Base-by-base conservation (phyloP, 1,140 invertebrate genomes). In the Aradophagus sp. region DNA sequence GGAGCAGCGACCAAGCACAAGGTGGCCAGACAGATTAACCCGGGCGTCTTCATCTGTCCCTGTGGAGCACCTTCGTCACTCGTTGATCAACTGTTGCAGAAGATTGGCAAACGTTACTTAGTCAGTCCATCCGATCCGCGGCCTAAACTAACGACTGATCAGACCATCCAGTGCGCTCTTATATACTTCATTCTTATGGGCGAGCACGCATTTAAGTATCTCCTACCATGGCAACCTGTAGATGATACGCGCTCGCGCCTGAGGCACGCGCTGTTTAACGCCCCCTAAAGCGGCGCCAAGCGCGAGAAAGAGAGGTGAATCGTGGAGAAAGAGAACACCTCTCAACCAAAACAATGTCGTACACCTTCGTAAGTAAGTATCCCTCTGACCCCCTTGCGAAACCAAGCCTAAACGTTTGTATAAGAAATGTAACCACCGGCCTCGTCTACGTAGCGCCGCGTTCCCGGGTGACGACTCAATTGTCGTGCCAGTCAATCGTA, bases 231-330 rank as follows among this genome's bases (percentile, higher is more conserved):
- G 45, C 65, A 65, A 63, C 73, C 67, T 63, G 67, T 48, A 52
- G 63, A 68, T 68, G 45, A 66, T 65, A 74, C 38, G 39, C 59
- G 66, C 70, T 76, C 61, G 70, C 77, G 62, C 72, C 74, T 78
- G 72, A 82, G 80, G 75, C 81, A 84, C 81, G 84, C 81, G 81
- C 84, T 85, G 82, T 85, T 85, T 86, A 83, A 78, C 83, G 80
- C 80, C 76, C 77, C 50, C 62, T 47, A 62, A 55, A 67, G 59
- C 42, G 27, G 44, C 48, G 48, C 56, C 42, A 56, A 63, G 50
- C 27, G 55, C 53, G 56, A 69, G 55, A 68, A 53, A 66, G 35
- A 53, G 38, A 55, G 42, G 59, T 26, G 52, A 45, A 44, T 31
- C 41, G 15, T 26, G 48, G 41, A 67, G 61, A 71, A 62, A 58